Base-by-base conservation (phyloP, 2,113 vertebrate species). In the Saguinus midas region DNA sequence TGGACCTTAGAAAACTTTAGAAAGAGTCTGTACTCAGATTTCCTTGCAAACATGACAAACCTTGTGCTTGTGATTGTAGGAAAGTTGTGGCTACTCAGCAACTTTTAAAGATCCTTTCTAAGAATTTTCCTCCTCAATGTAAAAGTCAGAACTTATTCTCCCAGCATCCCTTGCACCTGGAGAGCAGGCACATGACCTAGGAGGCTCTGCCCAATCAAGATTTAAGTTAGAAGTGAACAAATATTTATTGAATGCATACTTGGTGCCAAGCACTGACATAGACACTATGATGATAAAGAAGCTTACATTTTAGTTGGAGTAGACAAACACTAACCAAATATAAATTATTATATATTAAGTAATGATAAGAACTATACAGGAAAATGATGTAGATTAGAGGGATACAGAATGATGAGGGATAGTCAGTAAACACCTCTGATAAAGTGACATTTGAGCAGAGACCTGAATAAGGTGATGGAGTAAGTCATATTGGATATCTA, bases 61-160 rank as follows among this genome's bases (percentile, higher is more conserved):
- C 32, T 66, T 64, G 61, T 29, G 61, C 29, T 64, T 64, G 27
- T 64, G 61, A 64, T 29, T 64, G 61, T 64, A 64, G 61, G 1
- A 76, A 91, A 81, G 57, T 68, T 72, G 87, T 57, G 5, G 18
- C 35, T 90, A 93, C 81, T 95, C 17, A 66, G 35, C 7, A 93
- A 76, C 29, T 83, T 97, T 95, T 89, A 50, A 81, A 96, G 84
- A 87, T 9, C 12, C 11, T 90, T 82, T 16, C 20, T 82, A 91
- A 90, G 20, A 86, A 90, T n/a, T 25, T 87, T 37, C 32, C 27
- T 89, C 66, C 45, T 93, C 82, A 78, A 87, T 48, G n/a, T 66
- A 91, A 95, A 96, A 95, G 35, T 43, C 45, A 79, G 52, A 94
- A 93, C 25, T 48, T 50, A 95, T 91, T 91, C 58, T 96, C 57